Evolutionary conservation across 2,797 vertebrate species (phyloP).

Genomic region (Alca torda): DNA sequence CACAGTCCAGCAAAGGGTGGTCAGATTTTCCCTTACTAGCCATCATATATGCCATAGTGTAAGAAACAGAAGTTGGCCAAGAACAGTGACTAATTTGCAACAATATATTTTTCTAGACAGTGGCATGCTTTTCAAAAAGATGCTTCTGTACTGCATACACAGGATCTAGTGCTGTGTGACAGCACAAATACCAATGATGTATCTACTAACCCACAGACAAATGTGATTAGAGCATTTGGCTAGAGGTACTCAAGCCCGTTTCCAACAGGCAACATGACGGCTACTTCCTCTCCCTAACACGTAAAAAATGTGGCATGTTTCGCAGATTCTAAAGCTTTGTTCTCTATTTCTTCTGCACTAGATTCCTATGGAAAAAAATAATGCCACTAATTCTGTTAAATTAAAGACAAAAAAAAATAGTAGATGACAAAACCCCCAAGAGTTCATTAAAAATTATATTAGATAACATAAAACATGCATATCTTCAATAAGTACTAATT

Average conservation of each 20-base stretch:
- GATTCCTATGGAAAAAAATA: neutral
- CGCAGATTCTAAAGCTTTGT: neutral
- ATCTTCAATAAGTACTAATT: neutral
- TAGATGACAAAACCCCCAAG: neutral
- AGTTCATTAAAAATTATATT: constrained; percentile 19
- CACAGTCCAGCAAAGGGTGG: neutral
- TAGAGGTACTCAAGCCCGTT: neutral
- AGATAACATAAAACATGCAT: neutral
- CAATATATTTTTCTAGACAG: neutral
- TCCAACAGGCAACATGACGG: neutral
- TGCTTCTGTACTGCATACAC: neutral
- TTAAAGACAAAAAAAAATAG: neutral
- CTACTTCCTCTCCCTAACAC: neutral
- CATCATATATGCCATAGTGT: neutral
- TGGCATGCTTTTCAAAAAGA: neutral
- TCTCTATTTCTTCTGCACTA: neutral
- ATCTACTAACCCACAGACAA: neutral
- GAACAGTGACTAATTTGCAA: neutral
- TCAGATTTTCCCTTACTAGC: neutral
- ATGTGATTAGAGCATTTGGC: neutral
- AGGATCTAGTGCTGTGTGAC: neutral
- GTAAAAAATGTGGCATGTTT: neutral
- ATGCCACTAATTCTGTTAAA: neutral
- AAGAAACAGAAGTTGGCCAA: neutral
- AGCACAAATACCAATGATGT: neutral